phyloP scores from a whole-genome alignment of 2,797 vertebrate genomes.

The Sebastes reedi region DNA sequence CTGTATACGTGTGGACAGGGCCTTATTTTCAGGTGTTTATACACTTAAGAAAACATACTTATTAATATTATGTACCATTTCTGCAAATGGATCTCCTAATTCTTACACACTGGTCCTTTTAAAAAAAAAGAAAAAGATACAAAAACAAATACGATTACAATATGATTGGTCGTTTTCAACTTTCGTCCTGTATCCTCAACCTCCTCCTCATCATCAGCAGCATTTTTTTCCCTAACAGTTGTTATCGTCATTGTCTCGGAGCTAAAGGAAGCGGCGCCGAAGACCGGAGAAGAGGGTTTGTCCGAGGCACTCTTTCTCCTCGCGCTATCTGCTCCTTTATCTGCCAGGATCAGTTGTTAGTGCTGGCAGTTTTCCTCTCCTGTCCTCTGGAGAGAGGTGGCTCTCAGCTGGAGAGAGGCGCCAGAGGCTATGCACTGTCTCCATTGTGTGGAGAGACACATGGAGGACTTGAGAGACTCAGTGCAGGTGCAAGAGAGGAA shows the following conservation, averaged over 20 bases:
- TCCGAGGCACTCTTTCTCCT: conserved; percentile 63
- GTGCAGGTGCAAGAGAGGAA: conserved; percentile 78
- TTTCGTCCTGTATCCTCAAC: background rate
- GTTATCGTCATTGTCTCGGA: conserved; percentile 25
- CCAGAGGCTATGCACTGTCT: conserved; percentile 75
- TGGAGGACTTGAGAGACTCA: conserved; percentile 75
- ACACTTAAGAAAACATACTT: too few species aligned
- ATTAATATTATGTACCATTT: too few species aligned
- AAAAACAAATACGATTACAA: background rate
- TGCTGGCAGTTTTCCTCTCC: conserved; percentile 76
- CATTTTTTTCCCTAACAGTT: background rate
- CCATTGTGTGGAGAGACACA: conserved; percentile 80
- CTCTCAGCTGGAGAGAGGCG: conserved; percentile 82
- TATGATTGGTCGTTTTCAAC: background rate
- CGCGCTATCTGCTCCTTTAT: conserved; percentile 77
- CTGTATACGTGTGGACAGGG: too few species aligned
- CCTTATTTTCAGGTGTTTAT: too few species aligned
- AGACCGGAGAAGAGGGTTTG: conserved; percentile 41
- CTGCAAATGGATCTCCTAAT: too few species aligned
- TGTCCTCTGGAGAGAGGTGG: conserved; percentile 81
- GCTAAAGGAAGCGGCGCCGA: conserved; percentile 34
- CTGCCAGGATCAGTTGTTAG: conserved; percentile 82
- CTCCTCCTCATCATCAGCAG: background rate
- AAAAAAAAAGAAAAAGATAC: background rate
- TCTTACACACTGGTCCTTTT: too few species aligned